Conservation (phyloP, 2,113 vertebrate species). For the human (Homo sapiens) region DNA sequence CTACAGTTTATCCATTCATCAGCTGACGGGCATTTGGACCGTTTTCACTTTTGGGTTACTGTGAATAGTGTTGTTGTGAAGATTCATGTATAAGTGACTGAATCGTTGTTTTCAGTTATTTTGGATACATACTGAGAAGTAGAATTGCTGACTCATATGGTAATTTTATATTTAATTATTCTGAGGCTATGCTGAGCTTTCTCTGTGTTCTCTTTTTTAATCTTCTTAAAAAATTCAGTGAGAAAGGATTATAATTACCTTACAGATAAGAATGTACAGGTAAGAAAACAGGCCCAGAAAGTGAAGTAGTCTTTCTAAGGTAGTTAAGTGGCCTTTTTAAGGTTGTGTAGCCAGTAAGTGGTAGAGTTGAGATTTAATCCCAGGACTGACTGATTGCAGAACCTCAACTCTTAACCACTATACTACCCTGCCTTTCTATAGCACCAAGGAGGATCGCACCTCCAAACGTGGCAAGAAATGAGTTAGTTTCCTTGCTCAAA, state of each 20-base stretch:
- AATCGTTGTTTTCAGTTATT: slow-evolving; percentile 36
- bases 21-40: background rate
- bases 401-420: background rate
- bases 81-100: background rate
- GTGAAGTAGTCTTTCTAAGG: background rate
- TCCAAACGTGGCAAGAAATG: background rate
- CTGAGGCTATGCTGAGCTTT: slow-evolving; percentile 6
- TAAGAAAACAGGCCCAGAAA: slow-evolving; percentile 31
- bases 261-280: slow-evolving; percentile 24
- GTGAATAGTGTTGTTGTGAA: background rate
- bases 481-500: background rate
- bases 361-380: background rate
- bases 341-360: background rate
- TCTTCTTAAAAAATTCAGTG: background rate
- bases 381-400: background rate
- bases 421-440: background rate
- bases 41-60: background rate
- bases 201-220: background rate
- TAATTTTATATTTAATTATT: slow-evolving; percentile 22
- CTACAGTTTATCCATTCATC: background rate
- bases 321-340: background rate
- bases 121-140: background rate
- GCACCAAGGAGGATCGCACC: background rate
- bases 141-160: background rate
- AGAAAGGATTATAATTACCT: background rate